Evolutionary conservation across 2,888 invertebrate genomes (phyloP), one percentile per base, ranked within the genome.

Genomic region (Fragum whitleyi): DNA sequence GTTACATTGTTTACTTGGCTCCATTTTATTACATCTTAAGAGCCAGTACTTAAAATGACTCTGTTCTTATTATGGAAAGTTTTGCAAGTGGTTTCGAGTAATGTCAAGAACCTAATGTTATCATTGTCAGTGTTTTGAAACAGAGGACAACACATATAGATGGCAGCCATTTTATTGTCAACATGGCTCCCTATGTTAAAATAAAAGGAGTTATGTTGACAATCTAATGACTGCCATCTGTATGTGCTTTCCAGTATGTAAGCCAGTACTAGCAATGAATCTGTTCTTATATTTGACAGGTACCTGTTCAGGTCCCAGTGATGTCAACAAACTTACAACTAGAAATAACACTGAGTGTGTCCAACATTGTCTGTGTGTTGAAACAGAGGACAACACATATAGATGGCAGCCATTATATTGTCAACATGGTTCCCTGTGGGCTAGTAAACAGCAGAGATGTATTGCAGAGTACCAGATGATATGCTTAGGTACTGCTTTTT

Each of bases 401-500:
- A 26, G 42, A 9, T 65, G 65, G 65, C 65, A 65, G 42, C 9
- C 39, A 21, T 42, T 65, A 26, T 42, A 42, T 42, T 65, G 65
- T 65, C 42, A 39, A 11, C 65, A 65, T 42, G 65, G 65, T n/a
- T 65, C 47, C 21, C 39, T 65, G 65, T 65, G 65, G 65, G 23
- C 39, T 6, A 42, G 23, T 26, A 36, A 19, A 21, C 42, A 65
- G 42, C 6, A 65, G 26, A 28, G 21, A 2, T 65, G 65, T 26
- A 11, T 39, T 42, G 42, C 42, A 11, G 42, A 23, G 14, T 65
- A 65, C 23, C 39, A 42, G 23, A 65, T 65, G 65, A 65, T 14
- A 21, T 65, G 65, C n/a, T 26, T 65, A 65, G 65, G 65, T 65
- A 42, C 2, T 36, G 1, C 28, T 32, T 32, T 32, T 28, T n/a